Percentiles rank a stretch among this genome's conserved stretches.
These are phyloP conservation scores for Gryon sp. DNA, from an alignment of 1,140 invertebrate species.

Conservation along the genomic window DNA sequence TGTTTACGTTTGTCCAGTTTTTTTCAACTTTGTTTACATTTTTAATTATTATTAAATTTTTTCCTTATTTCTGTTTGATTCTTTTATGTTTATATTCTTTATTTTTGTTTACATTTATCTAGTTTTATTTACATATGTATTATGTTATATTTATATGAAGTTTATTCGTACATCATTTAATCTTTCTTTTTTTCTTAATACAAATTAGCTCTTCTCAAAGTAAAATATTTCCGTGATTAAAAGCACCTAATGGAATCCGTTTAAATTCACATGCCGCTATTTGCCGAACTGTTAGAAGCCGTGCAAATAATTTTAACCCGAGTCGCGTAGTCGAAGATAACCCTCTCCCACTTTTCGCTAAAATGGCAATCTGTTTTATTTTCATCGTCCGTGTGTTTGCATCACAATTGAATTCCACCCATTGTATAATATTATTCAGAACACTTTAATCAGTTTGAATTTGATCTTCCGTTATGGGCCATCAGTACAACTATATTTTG, in stretches of 20 bases:
- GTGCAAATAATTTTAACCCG: conserved; percentile 18
- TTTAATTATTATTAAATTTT: too few relatives aligned
- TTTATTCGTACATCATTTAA: too few relatives aligned
- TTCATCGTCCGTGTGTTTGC: conserved; percentile 30
- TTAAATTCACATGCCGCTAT: background rate
- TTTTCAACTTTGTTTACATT: too few relatives aligned
- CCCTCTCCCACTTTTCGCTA: background rate
- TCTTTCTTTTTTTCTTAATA: too few relatives aligned
- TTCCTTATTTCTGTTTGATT: too few relatives aligned
- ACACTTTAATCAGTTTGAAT: conserved; percentile 40
- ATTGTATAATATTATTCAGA: conserved; percentile 44
- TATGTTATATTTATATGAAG: too few relatives aligned
- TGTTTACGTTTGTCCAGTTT: too few relatives aligned
- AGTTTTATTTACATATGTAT: too few relatives aligned
- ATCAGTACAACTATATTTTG: conserved; percentile 19
- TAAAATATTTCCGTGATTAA: background rate
- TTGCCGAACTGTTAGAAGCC: background rate
- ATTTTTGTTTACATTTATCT: too few relatives aligned
- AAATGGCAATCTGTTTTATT: conserved; percentile 24
- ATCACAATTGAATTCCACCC: conserved; percentile 39
- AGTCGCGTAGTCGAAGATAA: conserved; percentile 16
- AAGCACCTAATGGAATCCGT: background rate
- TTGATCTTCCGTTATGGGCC: conserved; percentile 17
- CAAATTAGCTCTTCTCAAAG: too few relatives aligned
- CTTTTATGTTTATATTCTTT: too few relatives aligned